Conservation (phyloP, 2,888 invertebrate species). For the Galeruca laticollis region DNA sequence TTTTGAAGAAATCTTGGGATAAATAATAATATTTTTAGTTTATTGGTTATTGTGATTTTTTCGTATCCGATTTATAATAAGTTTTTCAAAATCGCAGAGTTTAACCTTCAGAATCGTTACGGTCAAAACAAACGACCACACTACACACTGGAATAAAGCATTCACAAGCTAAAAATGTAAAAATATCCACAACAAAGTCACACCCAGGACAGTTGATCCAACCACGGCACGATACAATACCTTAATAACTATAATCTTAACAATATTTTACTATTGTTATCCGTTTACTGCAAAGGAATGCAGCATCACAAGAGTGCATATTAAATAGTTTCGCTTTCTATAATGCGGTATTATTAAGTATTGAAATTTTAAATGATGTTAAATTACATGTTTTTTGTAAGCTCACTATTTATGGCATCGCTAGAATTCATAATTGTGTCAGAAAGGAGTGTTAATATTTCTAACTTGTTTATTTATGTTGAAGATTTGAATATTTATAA, state of each 20-base stretch:
- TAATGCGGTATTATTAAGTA: conserved; percentile 15
- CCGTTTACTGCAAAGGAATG: conserved; percentile 15
- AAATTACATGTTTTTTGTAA: conserved; percentile 7
- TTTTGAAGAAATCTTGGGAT: too few relatives aligned
- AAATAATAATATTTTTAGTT: background rate
- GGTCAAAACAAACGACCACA: background rate
- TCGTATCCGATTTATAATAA: background rate
- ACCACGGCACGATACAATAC: conserved; percentile 13
- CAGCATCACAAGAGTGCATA: conserved; percentile 7
- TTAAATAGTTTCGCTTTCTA: conserved; percentile 10
- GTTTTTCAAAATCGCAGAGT: background rate
- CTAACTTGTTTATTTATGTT: background rate
- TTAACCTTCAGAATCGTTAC: background rate
- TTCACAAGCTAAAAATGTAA: background rate
- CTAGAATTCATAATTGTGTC: conserved; percentile 9
- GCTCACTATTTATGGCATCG: conserved; percentile 1
- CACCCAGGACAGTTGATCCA: conserved; percentile 18
- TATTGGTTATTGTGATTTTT: background rate
- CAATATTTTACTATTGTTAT: conserved; percentile 18
- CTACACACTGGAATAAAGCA: background rate
- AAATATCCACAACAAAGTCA: conserved; percentile 15
- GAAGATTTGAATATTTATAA: background rate
- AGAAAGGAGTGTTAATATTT: conserved; percentile 2
- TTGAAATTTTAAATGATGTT: conserved; percentile 11
- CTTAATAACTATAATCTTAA: conserved; percentile 15